These are phyloP conservation scores for Salminus brasiliensis DNA, from an alignment of 2,113 vertebrate genomes.

Conservation along the genomic window DNA sequence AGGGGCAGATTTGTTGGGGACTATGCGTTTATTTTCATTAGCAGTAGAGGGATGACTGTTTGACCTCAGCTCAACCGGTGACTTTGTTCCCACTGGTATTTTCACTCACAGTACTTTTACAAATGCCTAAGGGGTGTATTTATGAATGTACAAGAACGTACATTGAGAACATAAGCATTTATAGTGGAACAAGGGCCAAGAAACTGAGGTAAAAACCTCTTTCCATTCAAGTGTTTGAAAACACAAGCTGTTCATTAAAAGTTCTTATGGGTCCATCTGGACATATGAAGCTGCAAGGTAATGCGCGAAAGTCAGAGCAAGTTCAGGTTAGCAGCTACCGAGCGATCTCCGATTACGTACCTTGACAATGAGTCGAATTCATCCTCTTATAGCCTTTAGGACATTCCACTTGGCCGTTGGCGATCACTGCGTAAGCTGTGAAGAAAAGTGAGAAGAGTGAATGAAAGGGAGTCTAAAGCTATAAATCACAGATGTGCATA, in stretches of 20 bases:
- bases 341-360: constrained; percentile 72
- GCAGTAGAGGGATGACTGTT: constrained; percentile 59
- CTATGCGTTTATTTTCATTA: constrained; percentile 13
- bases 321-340: constrained; percentile 14
- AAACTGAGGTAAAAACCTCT: not conserved
- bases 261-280: constrained; percentile 28
- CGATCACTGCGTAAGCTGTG: constrained; percentile 83
- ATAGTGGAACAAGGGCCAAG: not conserved
- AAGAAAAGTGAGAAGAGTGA: not conserved
- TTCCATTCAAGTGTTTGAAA: constrained; percentile 20
- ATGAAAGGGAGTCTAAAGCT: not conserved
- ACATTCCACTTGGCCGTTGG: constrained; percentile 89
- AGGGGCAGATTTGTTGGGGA: not conserved
- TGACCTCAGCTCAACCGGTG: constrained; percentile 57
- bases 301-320: constrained; percentile 5
- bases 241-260: constrained; percentile 3
- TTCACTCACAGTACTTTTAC: constrained; percentile 51
- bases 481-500: constrained; percentile 68
- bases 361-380: constrained; percentile 92
- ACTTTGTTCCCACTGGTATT: constrained; percentile 54
- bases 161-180: not conserved
- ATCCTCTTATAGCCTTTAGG: constrained; percentile 88
- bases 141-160: constrained; percentile 12
- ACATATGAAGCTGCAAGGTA: constrained; percentile 19
- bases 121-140: constrained; percentile 29